Percentiles rank a stretch among this genome's conserved stretches.
These are phyloP conservation scores for Diorhabda elongata DNA, from an alignment of 1,140 invertebrate species.

Conservation along the genomic window DNA sequence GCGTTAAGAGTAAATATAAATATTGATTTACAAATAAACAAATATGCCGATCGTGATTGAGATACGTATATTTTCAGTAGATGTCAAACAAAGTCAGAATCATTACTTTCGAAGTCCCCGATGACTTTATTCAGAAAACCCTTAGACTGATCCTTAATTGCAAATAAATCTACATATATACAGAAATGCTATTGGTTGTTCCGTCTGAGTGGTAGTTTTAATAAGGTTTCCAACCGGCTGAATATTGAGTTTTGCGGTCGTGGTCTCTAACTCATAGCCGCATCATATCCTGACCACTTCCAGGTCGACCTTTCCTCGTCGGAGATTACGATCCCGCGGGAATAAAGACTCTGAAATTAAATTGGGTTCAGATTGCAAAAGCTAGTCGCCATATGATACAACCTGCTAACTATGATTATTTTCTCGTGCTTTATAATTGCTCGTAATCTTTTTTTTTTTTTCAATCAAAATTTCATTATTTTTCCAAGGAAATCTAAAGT, in stretches of 20 bases:
- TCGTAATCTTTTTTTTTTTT: neutral
- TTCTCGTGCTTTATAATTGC: slow-evolving; percentile 21
- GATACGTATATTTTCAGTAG: too few relatives aligned
- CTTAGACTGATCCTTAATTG: slow-evolving; percentile 14
- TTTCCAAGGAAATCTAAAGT: too few relatives aligned
- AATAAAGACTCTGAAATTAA: slow-evolving; percentile 41
- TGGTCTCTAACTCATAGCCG: slow-evolving; percentile 31
- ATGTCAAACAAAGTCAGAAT: neutral
- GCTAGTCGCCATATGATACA: slow-evolving; percentile 12
- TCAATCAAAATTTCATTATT: neutral
- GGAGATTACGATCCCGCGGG: slow-evolving; percentile 43
- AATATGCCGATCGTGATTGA: too few relatives aligned
- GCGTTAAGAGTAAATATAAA: too few relatives aligned
- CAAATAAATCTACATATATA: slow-evolving; percentile 21
- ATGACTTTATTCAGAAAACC: slow-evolving; percentile 2
- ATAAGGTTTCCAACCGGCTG: slow-evolving; percentile 47
- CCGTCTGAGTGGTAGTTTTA: slow-evolving; percentile 43
- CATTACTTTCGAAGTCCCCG: neutral
- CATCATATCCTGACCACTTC: slow-evolving; percentile 42
- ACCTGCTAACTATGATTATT: slow-evolving; percentile 9
- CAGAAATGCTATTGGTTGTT: slow-evolving; percentile 25
- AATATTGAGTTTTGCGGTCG: slow-evolving; percentile 46
- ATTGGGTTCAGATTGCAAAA: slow-evolving; percentile 45
- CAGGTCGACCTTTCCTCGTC: slow-evolving; percentile 43
- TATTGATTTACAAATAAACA: too few relatives aligned